Evolutionary conservation across 2,113 vertebrate genomes (phyloP).

Genomic region (Chunga burmeisteri): DNA sequence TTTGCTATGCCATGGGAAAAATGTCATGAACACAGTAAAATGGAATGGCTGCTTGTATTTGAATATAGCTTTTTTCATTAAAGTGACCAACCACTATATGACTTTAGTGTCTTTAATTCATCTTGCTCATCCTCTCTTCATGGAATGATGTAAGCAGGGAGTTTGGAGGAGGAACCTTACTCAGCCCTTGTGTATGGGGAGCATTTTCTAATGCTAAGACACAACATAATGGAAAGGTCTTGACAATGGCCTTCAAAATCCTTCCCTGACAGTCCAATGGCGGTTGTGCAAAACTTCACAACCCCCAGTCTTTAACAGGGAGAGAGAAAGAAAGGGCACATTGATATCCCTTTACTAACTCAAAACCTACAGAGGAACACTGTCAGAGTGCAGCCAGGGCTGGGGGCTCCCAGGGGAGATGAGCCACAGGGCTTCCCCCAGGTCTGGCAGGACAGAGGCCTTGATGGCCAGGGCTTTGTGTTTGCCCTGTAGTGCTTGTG

Average conservation of each 20-base stretch:
- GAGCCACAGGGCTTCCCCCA: background rate
- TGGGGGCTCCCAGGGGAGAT: rapidly evolving
- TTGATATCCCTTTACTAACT: background rate
- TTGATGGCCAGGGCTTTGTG: background rate
- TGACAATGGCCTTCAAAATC: background rate
- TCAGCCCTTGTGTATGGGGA: background rate
- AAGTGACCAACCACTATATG: background rate
- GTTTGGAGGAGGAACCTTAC: background rate
- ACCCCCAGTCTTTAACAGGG: background rate
- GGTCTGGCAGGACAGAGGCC: background rate
- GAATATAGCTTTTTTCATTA: background rate
- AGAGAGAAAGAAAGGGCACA: background rate
- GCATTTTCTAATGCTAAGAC: background rate
- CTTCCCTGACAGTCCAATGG: background rate
- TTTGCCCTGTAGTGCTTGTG: background rate
- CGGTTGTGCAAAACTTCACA: background rate
- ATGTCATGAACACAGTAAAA: background rate
- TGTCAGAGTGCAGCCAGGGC: background rate
- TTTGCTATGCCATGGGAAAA: background rate
- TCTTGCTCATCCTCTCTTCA: background rate
- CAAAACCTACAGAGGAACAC: background rate
- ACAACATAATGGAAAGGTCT: background rate
- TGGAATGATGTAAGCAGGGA: background rate
- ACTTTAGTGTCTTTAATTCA: background rate
- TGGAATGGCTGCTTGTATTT: background rate